Evolutionary conservation across 1,140 invertebrate species (phyloP), one percentile per base, ranked within the genome.

Genomic region (Aleiodes sp.): DNA sequence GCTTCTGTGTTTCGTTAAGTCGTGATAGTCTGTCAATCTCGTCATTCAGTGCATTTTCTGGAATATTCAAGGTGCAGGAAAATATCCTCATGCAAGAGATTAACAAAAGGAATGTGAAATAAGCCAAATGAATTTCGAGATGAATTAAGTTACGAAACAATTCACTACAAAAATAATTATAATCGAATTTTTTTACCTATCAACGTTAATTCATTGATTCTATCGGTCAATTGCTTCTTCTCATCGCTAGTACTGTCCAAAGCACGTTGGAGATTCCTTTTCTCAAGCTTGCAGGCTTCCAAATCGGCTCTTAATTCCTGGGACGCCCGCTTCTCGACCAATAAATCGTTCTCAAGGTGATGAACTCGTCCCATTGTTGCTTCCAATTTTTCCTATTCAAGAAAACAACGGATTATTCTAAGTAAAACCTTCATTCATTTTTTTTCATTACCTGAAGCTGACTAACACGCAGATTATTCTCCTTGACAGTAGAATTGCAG

Each of bases 191-290:
- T 24, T 63, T 70, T 84, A 88, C 88, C 87, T 59, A 87, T 86
- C 19, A 85, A 68, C 21, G 82, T 86, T 70, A 87, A 78, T 73
- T 85, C 78, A 78, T 89, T 88, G 37, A 89, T 84, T 68, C 72
- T 81, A 73, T 88, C 81, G 2, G 78, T 86, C 72, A 88, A 78
- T 57, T 78, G 80, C 65, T 88, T 88, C 60, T 89, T 91, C 62
- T 91, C 89, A 57, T 91, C 87, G 0, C 89, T 81, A 28, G 86
- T 82, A 41, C 79, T 83, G 77, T 93, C 89, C 19, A 93, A 79
- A 52, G 90, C 86, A 12, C 87, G 84, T 70, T 88, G 84, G 24
- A 88, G 77, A 65, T 84, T 86, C 21, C 80, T 80, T 73, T 88
- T 89, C 75, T 89, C 88, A 21, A 83, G 74, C 70, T 75, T 84